Evolutionary conservation across 2,888 invertebrate species (phyloP).

Genomic region (Augiades crinisus): DNA sequence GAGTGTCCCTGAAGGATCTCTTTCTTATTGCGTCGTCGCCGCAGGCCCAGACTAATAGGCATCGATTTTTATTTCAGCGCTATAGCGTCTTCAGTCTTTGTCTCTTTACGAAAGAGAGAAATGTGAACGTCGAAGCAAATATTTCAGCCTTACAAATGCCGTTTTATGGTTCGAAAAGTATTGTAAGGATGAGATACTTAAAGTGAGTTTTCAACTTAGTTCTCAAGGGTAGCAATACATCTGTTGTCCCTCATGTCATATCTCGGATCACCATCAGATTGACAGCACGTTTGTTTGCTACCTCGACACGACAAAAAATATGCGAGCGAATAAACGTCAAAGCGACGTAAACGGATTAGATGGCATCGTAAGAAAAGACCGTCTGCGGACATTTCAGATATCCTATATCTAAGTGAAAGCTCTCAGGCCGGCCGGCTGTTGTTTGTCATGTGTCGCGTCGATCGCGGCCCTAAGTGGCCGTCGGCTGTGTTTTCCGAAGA

Average conservation of each 20-base stretch:
- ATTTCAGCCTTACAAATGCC: no score
- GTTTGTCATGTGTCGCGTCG: conserved; percentile 57
- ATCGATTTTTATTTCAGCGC: conserved; percentile 21
- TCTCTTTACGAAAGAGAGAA: conserved; percentile 3
- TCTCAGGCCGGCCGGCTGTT: conserved; percentile 42
- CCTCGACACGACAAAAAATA: no score
- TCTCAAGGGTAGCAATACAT: no score
- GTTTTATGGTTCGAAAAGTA: no score
- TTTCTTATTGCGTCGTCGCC: conserved; percentile 7
- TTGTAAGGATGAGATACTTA: no score
- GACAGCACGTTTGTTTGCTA: no score
- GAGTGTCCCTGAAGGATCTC: conserved; percentile 7
- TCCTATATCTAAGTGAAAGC: conserved; percentile 43
- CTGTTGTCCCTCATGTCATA: no score
- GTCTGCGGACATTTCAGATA: conserved; percentile 29
- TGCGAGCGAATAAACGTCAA: background rate
- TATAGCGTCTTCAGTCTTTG: conserved; percentile 1
- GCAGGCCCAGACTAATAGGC: conserved; percentile 17
- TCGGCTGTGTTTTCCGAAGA: conserved; percentile 63
- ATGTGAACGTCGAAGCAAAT: conserved; percentile 5
- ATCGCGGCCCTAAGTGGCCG: conserved; percentile 48
- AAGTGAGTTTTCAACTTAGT: no score
- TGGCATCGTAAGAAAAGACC: conserved; percentile 27
- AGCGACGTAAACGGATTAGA: conserved; percentile 10
- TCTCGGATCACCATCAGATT: no score